Conservation (phyloP, 2,797 vertebrate genomes). For the Denticeps clupeoides region DNA sequence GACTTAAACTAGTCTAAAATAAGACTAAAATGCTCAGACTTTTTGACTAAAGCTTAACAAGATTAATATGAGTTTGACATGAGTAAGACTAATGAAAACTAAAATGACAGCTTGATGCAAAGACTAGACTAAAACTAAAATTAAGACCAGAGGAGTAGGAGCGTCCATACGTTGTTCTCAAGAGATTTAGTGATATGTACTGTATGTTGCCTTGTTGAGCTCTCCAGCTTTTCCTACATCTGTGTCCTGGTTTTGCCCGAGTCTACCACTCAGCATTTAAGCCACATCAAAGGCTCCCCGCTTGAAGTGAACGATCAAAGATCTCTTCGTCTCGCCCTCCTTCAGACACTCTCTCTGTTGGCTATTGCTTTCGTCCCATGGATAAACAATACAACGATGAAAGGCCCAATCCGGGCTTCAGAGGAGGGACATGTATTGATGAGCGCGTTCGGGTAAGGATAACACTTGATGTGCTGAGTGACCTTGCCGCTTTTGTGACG, state of each 20-base stretch:
- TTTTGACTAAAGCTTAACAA: too few species aligned
- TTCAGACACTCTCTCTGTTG: constrained; percentile 10
- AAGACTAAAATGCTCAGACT: too few species aligned
- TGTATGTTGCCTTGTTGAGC: constrained; percentile 1
- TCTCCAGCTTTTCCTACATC: constrained; percentile 1
- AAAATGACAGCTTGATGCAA: too few species aligned
- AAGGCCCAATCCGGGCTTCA: constrained; percentile 12
- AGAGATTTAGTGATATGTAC: too few species aligned
- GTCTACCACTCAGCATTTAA: constrained; percentile 1
- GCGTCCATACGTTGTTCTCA: too few species aligned
- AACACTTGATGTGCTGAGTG: constrained; percentile 29
- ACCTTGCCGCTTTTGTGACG: constrained; percentile 26
- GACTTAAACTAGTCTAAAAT: too few species aligned
- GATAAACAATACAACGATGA: constrained; percentile 25
- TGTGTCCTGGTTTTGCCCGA: constrained; percentile 7
- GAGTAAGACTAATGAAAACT: too few species aligned
- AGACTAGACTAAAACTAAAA: too few species aligned
- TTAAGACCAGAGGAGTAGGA: too few species aligned
- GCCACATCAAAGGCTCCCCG: constrained; percentile 18
- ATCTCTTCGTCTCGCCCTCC: background rate
- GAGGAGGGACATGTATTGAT: constrained; percentile 22
- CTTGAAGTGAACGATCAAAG: constrained; percentile 11
- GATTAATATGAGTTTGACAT: too few species aligned
- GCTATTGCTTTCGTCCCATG: constrained; percentile 13
- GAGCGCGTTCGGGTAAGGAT: constrained; percentile 14